A percentile compares a stretch with the other conserved stretches of the same genome.
Conservation (phyloP, 2,797 vertebrate species). For the Cirrhinus mrigala region DNA sequence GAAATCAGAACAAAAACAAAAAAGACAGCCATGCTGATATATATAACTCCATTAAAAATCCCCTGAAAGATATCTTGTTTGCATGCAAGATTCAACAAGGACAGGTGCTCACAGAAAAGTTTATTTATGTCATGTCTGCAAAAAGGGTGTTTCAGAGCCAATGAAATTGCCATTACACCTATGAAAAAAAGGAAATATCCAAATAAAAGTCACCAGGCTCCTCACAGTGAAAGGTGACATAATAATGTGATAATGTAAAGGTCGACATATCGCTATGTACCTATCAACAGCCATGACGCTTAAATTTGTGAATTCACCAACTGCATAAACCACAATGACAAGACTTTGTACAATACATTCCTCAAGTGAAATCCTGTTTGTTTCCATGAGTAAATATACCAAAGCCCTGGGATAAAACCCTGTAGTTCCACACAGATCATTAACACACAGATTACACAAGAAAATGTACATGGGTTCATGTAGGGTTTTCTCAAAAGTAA, state of each 20-base stretch:
- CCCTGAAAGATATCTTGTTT: neutral
- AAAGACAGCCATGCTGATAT: neutral
- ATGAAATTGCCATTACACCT: neutral
- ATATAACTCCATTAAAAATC: neutral
- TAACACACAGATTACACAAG: conserved; percentile 39
- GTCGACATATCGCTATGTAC: conserved; percentile 35
- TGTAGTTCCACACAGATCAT: conserved; percentile 43
- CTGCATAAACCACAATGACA: conserved; percentile 16
- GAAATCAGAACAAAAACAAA: conserved; percentile 37
- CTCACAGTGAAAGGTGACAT: conserved; percentile 26
- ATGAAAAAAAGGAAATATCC: conserved; percentile 29
- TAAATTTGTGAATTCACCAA: conserved; percentile 42
- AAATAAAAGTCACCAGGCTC: conserved; percentile 33
- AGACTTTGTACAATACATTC: conserved; percentile 34
- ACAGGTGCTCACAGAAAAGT: conserved; percentile 28
- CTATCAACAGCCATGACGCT: conserved; percentile 43
- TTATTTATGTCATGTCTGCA: conserved; percentile 33
- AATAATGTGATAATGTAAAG: conserved; percentile 38
- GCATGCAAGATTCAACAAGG: conserved; percentile 26
- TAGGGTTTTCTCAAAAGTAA: conserved; percentile 31
- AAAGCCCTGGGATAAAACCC: conserved; percentile 42
- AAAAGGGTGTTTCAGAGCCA: conserved; percentile 21
- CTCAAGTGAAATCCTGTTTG: conserved; percentile 23
- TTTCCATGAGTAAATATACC: conserved; percentile 23
- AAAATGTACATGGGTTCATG: conserved; percentile 45